Evolutionary conservation across 92 coral and sea anemone species (phyloP), one percentile per base, ranked within the genome.

Genomic region (Heteractis magnifica): DNA sequence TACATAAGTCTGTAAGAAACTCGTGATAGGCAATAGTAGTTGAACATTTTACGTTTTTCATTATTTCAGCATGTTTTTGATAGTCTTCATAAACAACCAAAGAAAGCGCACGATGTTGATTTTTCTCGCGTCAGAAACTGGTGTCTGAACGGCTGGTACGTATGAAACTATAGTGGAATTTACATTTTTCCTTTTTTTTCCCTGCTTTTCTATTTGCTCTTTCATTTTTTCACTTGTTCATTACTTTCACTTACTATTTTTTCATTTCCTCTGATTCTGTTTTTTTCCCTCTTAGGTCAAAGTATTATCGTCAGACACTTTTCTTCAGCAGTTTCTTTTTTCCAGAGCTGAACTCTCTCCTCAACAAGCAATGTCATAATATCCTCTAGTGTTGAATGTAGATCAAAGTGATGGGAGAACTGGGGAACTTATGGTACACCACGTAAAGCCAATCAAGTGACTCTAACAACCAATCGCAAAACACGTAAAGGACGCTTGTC

Each of bases 41-140:
- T 34, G 44, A 20, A 20, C 5, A 19, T 18, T 16, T 75, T 48
- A 12, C 2, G 18, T 19, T 6, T 16, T 76, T 70, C 51, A 50
- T 55, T 62, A 56, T 75, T 86, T 20, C 82, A 96, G 99, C 99
- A 94, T 79, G 56, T 94, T 18, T 94, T 94, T 83, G 92, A 88
- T 41, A 93, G 92, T 78, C 94, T 96, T 59, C 96, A 96, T 76
- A 87, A 83, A 34, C 99, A 96, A 72, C 99, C 99, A 7, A 96
- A 84, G 79, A 92, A 90, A 5, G 88, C 98, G 0, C 99, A 96
- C 51, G 94, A 90, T 76, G 98, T 96, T 5, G 99, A 96, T 82
- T 96, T 96, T 81, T 96, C 99, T 78, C 92, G 99, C 56, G 96
- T 96, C 3, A 81, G 99, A 77, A 96, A 94, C 94, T 96, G 99